Conservation (phyloP, 2,797 vertebrate species). For the Varecia variegata region DNA sequence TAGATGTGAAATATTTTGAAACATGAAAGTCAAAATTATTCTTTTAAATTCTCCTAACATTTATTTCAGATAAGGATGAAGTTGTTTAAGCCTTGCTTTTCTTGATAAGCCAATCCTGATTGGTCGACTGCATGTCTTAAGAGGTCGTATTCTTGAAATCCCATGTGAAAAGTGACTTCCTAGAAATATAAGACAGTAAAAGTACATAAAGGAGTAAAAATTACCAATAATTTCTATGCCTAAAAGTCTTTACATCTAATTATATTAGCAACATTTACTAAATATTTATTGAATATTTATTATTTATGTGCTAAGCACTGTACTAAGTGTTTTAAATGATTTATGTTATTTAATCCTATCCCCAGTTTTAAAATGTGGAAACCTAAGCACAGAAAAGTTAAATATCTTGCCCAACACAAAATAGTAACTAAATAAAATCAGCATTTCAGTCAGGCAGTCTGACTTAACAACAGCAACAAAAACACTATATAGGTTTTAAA, state of each 20-base stretch:
- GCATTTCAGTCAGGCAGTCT: not conserved
- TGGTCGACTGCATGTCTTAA: conserved; percentile 91
- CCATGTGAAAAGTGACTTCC: conserved; percentile 82
- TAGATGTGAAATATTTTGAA: conserved; percentile 45
- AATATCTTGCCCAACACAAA: not conserved
- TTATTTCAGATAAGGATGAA: conserved; percentile 91
- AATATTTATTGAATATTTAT: not conserved
- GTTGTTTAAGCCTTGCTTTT: conserved; percentile 89
- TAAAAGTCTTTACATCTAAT: conserved; percentile 28
- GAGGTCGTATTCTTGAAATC: conserved; percentile 88
- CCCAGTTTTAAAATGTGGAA: conserved; percentile 33
- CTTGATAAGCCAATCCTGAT: conserved; percentile 93
- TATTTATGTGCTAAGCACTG: not conserved
- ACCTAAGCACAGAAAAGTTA: conserved; percentile 5
- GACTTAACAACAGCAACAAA: conserved; percentile 23
- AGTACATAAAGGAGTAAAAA: conserved; percentile 53
- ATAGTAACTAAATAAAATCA: conserved; percentile 37
- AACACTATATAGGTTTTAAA: not conserved
- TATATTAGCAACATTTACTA: not conserved
- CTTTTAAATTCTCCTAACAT: conserved; percentile 38
- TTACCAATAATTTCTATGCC: not conserved
- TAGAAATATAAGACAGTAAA: conserved; percentile 76
- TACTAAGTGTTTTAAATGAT: not conserved
- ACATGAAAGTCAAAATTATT: conserved; percentile 20
- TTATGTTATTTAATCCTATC: not conserved